Evolutionary conservation across 2,888 invertebrate species (phyloP), one percentile per base, ranked within the genome.

Genomic region (Diogma glabrata): DNA sequence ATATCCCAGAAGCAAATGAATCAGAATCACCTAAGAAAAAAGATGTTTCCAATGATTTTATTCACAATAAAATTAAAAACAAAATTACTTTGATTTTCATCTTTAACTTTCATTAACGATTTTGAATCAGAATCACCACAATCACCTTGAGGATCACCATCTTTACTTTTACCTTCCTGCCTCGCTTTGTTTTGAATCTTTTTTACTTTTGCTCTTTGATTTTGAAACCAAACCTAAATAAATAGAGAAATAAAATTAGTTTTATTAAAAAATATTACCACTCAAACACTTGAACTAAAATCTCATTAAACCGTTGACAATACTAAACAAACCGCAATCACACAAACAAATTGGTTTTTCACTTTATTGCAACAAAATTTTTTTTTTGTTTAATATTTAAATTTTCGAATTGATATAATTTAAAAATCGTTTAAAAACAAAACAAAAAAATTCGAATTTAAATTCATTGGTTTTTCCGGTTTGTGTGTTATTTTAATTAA

Each of bases 181-280:
- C 76, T 72, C 7, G 77, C 77, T 60, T 79, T 79, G 69, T 79
- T 79, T 61, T 79, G 78, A 57, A 79, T 79, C 61, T 79, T 79
- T 66, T 79, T 79, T 67, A 79, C 77, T 67, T 79, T 79, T 14
- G 79, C 79, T 30, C 79, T 70, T 61, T 79, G 79, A 64, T 79
- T 79, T 70, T 79, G 78, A 65, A 79, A 79, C 78, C 78, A 78
- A 54, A 79, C 79, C 78, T 77, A 55, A 54, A 49, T 22, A 26
- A 43, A n/a, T 47, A 26, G 51, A 26, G 23, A 46, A 10, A 24
- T 16, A 16, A 19, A 19, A 40, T 3, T n/a, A n/a, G n/a, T n/a
- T n/a, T n/a, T n/a, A n/a, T n/a, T n/a, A n/a, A n/a, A n/a, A n/a
- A n/a, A n/a, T n/a, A n/a, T n/a, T n/a, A n/a, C n/a, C n/a, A n/a